Evolutionary conservation across 2,888 invertebrate genomes (phyloP).

Genomic region (Boloria euphrosyne): DNA sequence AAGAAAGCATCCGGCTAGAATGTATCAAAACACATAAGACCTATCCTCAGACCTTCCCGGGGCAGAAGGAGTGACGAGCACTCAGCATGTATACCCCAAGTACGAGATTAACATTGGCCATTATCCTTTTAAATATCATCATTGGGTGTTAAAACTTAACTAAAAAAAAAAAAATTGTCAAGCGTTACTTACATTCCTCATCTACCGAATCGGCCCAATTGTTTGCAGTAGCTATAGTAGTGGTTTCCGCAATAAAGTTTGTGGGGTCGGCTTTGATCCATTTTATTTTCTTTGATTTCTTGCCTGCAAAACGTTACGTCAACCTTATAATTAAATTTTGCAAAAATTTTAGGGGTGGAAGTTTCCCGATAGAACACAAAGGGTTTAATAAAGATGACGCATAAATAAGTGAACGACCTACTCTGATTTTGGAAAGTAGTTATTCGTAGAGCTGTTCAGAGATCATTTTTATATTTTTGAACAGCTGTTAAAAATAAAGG

Average conservation of each 20-base stretch:
- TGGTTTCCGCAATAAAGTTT: conserved; percentile 90
- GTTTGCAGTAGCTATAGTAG: conserved; percentile 82
- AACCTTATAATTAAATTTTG: conserved; percentile 41
- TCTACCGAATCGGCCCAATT: conserved; percentile 93
- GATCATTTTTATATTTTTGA: conserved; percentile 43
- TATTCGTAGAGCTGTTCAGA: conserved; percentile 59
- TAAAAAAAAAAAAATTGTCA: background rate
- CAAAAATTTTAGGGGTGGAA: conserved; percentile 37
- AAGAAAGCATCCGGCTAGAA: conserved; percentile 87
- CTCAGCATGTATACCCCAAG: conserved; percentile 86
- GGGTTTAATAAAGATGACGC: conserved; percentile 71
- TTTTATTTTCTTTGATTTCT: conserved; percentile 93
- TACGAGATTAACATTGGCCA: conserved; percentile 89
- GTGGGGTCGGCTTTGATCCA: conserved; percentile 91
- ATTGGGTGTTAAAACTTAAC: conserved; percentile 56
- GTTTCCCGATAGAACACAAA: conserved; percentile 45
- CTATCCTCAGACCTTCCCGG: conserved; percentile 93
- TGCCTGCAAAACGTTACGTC: conserved; percentile 80
- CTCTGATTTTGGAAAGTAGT: conserved; percentile 73
- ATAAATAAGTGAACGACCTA: conserved; percentile 73
- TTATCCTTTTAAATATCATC: conserved; percentile 71
- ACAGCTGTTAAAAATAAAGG: conserved; percentile 3
- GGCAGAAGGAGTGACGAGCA: conserved; percentile 82
- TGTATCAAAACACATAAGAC: conserved; percentile 77
- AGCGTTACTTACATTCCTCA: conserved; percentile 85